Evolutionary conservation across 2,888 invertebrate species (phyloP), one percentile per base, ranked within the genome.

Genomic region (Clostera curtula): DNA sequence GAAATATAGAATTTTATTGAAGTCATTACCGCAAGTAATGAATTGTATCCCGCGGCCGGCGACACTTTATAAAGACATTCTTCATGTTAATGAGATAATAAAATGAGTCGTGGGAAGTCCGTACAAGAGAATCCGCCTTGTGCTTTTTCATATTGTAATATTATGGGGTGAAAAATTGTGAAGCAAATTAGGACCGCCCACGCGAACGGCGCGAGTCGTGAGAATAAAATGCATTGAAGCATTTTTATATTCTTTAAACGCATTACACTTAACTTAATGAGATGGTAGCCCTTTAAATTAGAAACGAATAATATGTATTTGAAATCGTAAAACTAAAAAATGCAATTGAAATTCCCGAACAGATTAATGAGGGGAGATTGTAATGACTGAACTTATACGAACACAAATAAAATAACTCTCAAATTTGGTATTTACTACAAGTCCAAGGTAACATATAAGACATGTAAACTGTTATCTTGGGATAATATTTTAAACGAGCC

Each of bases 11-110:
- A 61, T 68, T 71, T 69, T 69, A 74, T 75, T 61, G 65, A 66
- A 61, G 64, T 52, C 57, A 73, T 75, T 73, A 72, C 57, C 44
- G 55, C 55, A 57, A 50, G 61, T 72, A 75, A 76, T 74, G 71
- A 70, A 73, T 65, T 68, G 70, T 69, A 72, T 71, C 74, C 66
- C 65, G 68, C 48, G 71, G 73, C 66, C 53, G 60, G 67, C 63
- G 71, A 73, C 76, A 66, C 73, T 58, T 67, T 69, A 76, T 76
- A 68, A 76, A 79, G 77, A 73, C 71, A 66, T 77, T 68, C 67
- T 62, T 73, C 70, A 63, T 58, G 45, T 61, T 79, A 79, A 79
- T 80, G 76, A 75, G 73, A 63, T 70, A 70, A 71, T 74, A 69
- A 69, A 70, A 58, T 56, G 50, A 58, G 57, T 59, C 60, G 65